Percentiles rank a stretch among this genome's conserved stretches.
Conservation (phyloP, 1,140 invertebrate genomes). For the Parasteatoda tepidariorum region DNA sequence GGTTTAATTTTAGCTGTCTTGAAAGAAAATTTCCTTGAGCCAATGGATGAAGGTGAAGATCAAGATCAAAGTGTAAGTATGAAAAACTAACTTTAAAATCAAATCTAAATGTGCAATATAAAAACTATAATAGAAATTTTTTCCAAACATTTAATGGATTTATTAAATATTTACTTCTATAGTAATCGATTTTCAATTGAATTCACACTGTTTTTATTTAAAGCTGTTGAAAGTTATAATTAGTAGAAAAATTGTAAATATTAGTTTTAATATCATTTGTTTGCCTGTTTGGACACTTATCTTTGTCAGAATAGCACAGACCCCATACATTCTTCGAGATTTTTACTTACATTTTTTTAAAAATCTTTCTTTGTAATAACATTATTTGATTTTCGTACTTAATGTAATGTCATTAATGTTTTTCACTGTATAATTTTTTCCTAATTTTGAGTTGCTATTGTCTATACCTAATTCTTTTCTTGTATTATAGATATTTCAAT, state of each 20-base stretch:
- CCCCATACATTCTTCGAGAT: too few relatives aligned
- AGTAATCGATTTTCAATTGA: too few relatives aligned
- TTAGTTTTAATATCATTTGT: background rate
- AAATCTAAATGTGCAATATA: background rate
- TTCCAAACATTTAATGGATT: background rate
- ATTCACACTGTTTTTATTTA: background rate
- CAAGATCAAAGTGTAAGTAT: conserved; percentile 50
- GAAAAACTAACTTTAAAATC: background rate
- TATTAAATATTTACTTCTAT: background rate
- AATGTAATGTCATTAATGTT: too few relatives aligned
- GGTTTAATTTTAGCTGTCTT: conserved; percentile 64
- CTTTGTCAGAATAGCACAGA: too few relatives aligned
- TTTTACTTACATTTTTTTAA: too few relatives aligned
- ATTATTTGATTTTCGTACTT: too few relatives aligned
- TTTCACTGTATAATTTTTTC: too few relatives aligned
- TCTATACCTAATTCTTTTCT: too few relatives aligned
- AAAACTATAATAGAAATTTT: background rate
- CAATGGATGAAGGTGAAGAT: conserved; percentile 66
- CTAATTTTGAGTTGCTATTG: too few relatives aligned
- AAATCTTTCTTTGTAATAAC: too few relatives aligned
- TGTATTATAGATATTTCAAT: too few relatives aligned
- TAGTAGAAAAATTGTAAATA: background rate
- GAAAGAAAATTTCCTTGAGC: conserved; percentile 69
- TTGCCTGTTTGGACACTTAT: too few relatives aligned
- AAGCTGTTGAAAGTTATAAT: background rate